Evolutionary conservation across 2,888 invertebrate genomes (phyloP).

Genomic region (Myopa tessellatipennis): DNA sequence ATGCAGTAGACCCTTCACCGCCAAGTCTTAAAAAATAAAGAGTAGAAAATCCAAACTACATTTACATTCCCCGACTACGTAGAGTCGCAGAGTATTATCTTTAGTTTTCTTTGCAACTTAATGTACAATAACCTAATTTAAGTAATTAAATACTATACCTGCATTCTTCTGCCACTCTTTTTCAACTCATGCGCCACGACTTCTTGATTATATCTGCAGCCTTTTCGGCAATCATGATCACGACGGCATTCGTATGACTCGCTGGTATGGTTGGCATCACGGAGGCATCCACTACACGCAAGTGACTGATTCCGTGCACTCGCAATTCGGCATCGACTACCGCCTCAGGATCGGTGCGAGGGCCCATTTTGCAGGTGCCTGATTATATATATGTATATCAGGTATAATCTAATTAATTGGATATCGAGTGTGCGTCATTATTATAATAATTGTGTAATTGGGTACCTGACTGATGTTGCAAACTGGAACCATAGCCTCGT

Average conservation of each 20-base stretch:
- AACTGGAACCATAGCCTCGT: slow-evolving; percentile 76
- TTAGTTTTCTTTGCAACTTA: no score
- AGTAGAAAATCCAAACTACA: no score
- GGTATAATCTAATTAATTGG: no score
- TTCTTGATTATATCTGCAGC: slow-evolving; percentile 72
- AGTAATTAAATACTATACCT: no score
- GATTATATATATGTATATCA: no score
- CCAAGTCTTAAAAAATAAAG: no score
- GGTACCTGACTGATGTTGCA: slow-evolving; percentile 76
- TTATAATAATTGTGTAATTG: no score
- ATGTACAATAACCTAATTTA: no score
- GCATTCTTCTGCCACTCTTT: not conserved
- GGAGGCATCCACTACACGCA: slow-evolving; percentile 73
- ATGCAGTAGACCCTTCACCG: no score
- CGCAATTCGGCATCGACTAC: slow-evolving; percentile 74
- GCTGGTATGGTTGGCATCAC: slow-evolving; percentile 73
- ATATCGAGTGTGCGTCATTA: no score
- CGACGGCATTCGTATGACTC: slow-evolving; percentile 72
- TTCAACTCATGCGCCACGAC: slow-evolving; percentile 64
- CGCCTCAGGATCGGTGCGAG: slow-evolving; percentile 70
- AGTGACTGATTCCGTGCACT: slow-evolving; percentile 70
- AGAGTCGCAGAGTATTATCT: no score
- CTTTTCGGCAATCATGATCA: slow-evolving; percentile 74
- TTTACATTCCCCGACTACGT: no score
- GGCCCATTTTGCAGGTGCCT: slow-evolving; percentile 77